These are phyloP conservation scores for Phortica magna DNA, from an alignment of 2,888 invertebrate genomes.

Conservation along the genomic window DNA sequence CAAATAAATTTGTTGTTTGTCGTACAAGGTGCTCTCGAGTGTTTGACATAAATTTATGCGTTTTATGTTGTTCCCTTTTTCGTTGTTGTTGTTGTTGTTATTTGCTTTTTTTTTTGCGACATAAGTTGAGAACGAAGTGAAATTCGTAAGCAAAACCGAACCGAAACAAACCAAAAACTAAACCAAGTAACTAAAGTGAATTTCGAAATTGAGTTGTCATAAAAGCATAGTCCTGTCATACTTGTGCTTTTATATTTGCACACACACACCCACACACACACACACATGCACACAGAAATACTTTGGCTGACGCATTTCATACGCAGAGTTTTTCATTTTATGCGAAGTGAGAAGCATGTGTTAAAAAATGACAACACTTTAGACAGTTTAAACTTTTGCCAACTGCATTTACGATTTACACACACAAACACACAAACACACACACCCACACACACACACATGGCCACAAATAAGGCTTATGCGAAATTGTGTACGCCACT, in stretches of 20 bases:
- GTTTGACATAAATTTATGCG: slow-evolving; percentile 73
- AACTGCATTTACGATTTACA: slow-evolving; percentile 26
- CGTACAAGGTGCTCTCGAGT: slow-evolving; percentile 44
- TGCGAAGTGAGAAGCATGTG: slow-evolving; percentile 43
- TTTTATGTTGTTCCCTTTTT: slow-evolving; percentile 45
- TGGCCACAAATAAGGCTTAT: slow-evolving; percentile 13
- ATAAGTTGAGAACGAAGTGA: slow-evolving; percentile 9
- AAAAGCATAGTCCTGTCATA: slow-evolving; percentile 51
- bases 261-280: slow-evolving; percentile 6
- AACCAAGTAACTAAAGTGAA: slow-evolving; percentile 63
- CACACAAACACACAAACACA: slow-evolving; percentile 14
- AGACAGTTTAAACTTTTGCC: slow-evolving; percentile 43
- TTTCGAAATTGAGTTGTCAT: slow-evolving; percentile 70
- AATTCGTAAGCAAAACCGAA: slow-evolving; percentile 28
- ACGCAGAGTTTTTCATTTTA: slow-evolving; percentile 36
- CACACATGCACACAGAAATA: background rate
- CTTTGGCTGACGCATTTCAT: background rate
- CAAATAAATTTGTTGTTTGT: slow-evolving; percentile 69
- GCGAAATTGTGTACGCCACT: background rate
- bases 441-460: slow-evolving; percentile 1
- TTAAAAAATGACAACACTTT: slow-evolving; percentile 41
- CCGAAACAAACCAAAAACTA: slow-evolving; percentile 37
- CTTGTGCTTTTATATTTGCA: background rate
- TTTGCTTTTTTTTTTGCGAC: slow-evolving; percentile 39
- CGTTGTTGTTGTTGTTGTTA: background rate